Evolutionary conservation across 2,797 vertebrate genomes (phyloP).

Genomic region (Pangasius sanitwongsei): DNA sequence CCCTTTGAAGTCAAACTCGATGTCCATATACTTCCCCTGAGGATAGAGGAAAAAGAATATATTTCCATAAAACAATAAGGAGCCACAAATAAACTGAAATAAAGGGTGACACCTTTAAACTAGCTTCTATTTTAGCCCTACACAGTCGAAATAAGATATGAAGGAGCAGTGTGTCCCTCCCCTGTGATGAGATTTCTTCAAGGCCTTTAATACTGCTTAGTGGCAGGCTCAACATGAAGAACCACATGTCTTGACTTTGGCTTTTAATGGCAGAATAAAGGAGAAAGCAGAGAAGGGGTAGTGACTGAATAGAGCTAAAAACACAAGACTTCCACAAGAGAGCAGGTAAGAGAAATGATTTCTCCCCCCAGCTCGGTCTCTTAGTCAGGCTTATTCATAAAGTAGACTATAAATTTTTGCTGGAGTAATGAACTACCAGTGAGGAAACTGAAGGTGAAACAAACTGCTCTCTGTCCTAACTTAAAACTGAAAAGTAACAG

Average conservation of each 20-base stretch:
- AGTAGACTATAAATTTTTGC: slow-evolving; percentile 38
- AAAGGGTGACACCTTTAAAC: neutral
- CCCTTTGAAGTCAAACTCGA: slow-evolving; percentile 99
- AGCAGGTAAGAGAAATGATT: slow-evolving; percentile 18
- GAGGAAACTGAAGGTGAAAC: slow-evolving; percentile 53
- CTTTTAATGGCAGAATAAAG: slow-evolving; percentile 42
- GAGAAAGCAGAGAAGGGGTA: slow-evolving; percentile 1
- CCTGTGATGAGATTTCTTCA: slow-evolving; percentile 43
- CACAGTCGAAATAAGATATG: slow-evolving; percentile 53
- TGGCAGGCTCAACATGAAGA: slow-evolving; percentile 26
- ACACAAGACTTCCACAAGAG: slow-evolving; percentile 38
- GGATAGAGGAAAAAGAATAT: slow-evolving; percentile 57
- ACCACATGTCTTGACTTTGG: slow-evolving; percentile 35
- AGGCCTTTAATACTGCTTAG: slow-evolving; percentile 43
- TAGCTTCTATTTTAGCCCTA: slow-evolving; percentile 6
- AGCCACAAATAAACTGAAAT: neutral
- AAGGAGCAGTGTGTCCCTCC: slow-evolving; percentile 6
- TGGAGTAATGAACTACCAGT: slow-evolving; percentile 54
- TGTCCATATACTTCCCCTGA: slow-evolving; percentile 99
- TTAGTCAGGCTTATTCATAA: slow-evolving; percentile 46
- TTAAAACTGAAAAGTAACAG: slow-evolving; percentile 59
- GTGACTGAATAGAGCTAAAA: slow-evolving; percentile 41
- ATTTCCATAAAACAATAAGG: slow-evolving; percentile 10
- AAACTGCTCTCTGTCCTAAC: slow-evolving; percentile 44
- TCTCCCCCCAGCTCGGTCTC: slow-evolving; percentile 21